These are phyloP conservation scores for Acrocephalus scirpaceus DNA, from an alignment of 2,797 vertebrate species.

Conservation along the genomic window DNA sequence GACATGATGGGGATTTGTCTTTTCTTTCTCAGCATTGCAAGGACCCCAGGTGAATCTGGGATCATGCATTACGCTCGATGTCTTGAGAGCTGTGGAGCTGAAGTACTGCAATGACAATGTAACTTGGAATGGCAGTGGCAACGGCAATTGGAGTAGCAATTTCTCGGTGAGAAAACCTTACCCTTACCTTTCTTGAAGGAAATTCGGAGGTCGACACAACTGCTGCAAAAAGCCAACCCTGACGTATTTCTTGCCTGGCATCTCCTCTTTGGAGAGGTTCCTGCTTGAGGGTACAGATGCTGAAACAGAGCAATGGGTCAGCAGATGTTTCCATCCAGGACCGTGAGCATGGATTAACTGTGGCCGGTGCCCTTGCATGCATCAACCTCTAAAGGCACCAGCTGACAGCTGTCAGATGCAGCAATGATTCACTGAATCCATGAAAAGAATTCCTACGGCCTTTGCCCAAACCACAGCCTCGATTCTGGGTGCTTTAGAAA, in stretches of 20 bases:
- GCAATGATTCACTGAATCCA: too few relatives aligned
- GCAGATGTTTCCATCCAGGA: accelerated
- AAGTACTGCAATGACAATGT: background rate
- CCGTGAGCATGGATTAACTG: background rate
- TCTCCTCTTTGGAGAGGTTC: background rate
- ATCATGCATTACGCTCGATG: background rate
- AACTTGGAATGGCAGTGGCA: background rate
- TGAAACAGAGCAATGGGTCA: too few relatives aligned
- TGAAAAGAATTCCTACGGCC: too few relatives aligned
- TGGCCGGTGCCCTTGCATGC: background rate
- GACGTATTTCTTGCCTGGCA: background rate
- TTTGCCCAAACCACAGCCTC: too few relatives aligned
- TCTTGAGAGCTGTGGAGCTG: background rate
- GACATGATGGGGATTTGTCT: background rate
- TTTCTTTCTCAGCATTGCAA: too few relatives aligned
- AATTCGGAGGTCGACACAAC: too few relatives aligned
- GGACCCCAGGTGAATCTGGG: background rate
- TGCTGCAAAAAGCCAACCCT: too few relatives aligned
- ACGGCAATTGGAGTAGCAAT: too few relatives aligned
- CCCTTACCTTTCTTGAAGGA: too few relatives aligned
- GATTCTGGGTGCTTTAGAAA: too few relatives aligned
- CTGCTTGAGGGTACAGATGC: background rate
- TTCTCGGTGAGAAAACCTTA: background rate
- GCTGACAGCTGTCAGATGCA: too few relatives aligned
- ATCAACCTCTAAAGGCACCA: too few relatives aligned